Base-by-base conservation (phyloP, 2,113 vertebrate genomes). In the Aspidoscelis tigris region DNA sequence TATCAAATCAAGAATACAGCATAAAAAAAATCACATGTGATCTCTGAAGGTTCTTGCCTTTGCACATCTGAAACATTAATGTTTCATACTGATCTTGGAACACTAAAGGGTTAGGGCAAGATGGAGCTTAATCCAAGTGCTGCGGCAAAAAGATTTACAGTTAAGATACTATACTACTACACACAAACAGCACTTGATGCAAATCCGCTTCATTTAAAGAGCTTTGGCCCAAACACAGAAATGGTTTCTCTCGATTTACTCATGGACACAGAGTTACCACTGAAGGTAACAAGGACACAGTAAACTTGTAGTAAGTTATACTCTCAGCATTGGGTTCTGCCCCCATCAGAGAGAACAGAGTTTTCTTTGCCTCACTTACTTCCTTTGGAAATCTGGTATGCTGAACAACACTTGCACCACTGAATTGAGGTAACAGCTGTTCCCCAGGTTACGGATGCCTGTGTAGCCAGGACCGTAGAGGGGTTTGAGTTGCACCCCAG, bases 321-420 rank as follows among this genome's bases (percentile, higher is more conserved):
- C 9, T 53, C 18, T 43, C 18, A 33, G 21, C 66, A 66, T n/a
- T 20, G 10, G 3, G 14, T 12, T 58, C 76, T 11, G 20, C 41
- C 58, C n/a, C 8, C 43, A 20, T 47, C 20, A 47, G 1, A 2
- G 71, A 2, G 1, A 41, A 66, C 76, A 78, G 76, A 55, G 83
- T n/a, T 24, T 6, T 12, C 9, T 64, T 41, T 22, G 69, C 14
- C 33, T 80, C 91, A 97, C 98, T 98, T 79, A 99, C 99, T 98
- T 99, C 96, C 94, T 97, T 96, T 98, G 97, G 96, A 99, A 99
- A 95, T 99, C 98, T 5, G 98, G 98, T 90, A 99, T 96, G 92
- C 98, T 99, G 97, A 99, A 99, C 93, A 99, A 96, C 95, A 99
- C 99, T 97, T 99, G 99, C 97, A 99, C 98, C 95, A 99, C 98